Evolutionary conservation across 2,113 vertebrate genomes (phyloP), one percentile per base, ranked within the genome.

Genomic region (Tangachromis dhanisi): DNA sequence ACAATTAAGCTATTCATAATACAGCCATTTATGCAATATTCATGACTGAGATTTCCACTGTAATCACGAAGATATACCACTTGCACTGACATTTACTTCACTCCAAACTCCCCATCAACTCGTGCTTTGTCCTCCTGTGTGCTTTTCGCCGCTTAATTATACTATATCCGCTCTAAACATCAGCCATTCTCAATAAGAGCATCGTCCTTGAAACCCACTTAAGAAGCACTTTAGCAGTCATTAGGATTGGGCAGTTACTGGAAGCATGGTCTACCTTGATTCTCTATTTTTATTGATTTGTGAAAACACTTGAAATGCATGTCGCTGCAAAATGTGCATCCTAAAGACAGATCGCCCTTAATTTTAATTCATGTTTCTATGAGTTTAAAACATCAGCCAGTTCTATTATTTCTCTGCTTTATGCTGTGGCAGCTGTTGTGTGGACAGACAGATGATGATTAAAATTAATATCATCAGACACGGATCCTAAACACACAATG

Each of bases 371-470:
- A 9, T 55, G 26, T 81, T 61, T 73, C 73, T 78, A 14, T 8
- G 53, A 51, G 33, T 83, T 38, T 76, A 61, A 26, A 61, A 17
- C 61, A 33, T 31, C 54, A 33, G 29, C 63, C 57, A 4, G 13
- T 11, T 94, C 90, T 88, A 82, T 68, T 33, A 29, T 24, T 81
- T 12, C 71, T 12, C 61, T 17, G 63, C 17, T 92, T 83, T 89
- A n/a, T 59, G 79, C 59, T 57, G 59, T 16, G 61, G 82, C 94
- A 95, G 94, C 90, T 96, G 94, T 81, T 85, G 76, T 80, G 83
- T 86, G 66, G 61, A 89, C 61, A 24, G 88, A 93, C 94, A 94
- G 93, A 95, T 91, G 94, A 88, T 93, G 93, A 96, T 94, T 92
- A 91, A 91, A 93, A 92, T 89, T 80, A 93, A 93, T 89, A 86